Base-by-base conservation (phyloP, 2,113 vertebrate genomes). In the Thamnaconus septentrionalis region DNA sequence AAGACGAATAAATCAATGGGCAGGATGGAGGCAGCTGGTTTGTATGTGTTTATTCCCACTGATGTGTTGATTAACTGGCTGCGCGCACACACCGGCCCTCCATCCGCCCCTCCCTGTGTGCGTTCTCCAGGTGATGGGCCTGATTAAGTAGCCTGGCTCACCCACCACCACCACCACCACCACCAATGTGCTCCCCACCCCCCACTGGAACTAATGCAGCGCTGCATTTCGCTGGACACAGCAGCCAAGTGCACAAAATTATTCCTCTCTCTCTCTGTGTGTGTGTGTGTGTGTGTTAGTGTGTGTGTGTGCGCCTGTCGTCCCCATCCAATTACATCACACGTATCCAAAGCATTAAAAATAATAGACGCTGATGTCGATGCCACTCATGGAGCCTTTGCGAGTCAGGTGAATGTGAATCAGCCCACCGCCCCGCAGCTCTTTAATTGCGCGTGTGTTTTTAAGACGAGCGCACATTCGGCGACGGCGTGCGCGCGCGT, bases 31-130 rank as follows among this genome's bases (percentile, higher is more conserved):
- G 70, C 69, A 62, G 73, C 69, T 59, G 69, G 69, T 86, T 77
- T 77, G 81, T 81, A 77, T 80, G 78, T 70, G 73, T 82, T 85
- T 81, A 81, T 76, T 82, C 75, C 82, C 52, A 62, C 79, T 83
- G 84, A 87, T 86, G 85, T 84, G 89, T 87, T 89, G 89, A 91
- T 89, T 86, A 90, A 83, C 77, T 74, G 71, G 51, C 64, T 8
- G 0, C 44, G n/a, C 55, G 46, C 40, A 68, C 53, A 10, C 61
- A 3, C 42, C 10, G 57, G 57, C 57, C 60, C 56, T 44, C 61
- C 41, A 60, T 70, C 68, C 55, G 18, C 48, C 57, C 57, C 18
- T 61, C 53, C 57, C 41, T 55, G 69, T 62, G 54, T 66, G 73
- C 67, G 79, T 69, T 79, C 80, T 71, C 75, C 50, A 53, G 69